Evolutionary conservation across 2,797 vertebrate species (phyloP), one percentile per base, ranked within the genome.

Genomic region (Eulemur mongoz): DNA sequence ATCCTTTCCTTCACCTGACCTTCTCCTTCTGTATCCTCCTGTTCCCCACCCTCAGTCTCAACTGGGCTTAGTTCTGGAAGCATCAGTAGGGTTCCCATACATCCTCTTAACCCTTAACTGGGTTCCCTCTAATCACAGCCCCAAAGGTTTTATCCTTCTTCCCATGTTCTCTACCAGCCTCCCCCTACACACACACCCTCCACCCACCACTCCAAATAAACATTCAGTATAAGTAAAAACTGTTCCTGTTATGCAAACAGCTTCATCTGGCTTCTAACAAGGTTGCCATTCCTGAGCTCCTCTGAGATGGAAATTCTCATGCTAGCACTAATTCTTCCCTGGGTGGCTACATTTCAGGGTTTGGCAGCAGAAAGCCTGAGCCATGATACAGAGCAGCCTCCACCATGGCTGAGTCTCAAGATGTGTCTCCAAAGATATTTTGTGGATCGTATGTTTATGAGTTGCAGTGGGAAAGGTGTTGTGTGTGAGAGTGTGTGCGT

Each of bases 1-100:
- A 70, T 70, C 81, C 59, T 91, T 81, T 69, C 65, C 83, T 89
- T 54, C 78, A n/a, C 54, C 14, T 91, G 87, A 94, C 87, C 84
- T 59, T 94, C 82, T 70, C 75, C 50, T 80, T 81, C 38, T 30
- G 43, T 11, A 69, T 54, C 86, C 15, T 80, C 78, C 48, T 6
- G 6, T 87, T 48, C 54, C 25, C 35, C 43, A 81, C 65, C 69
- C 4, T 75, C 78, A 22, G 2, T 57, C 69, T 93, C 76, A 72
- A 63, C 76, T 32, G 7, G 27, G 76, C 32, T 84, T 30, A 38
- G 20, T 25, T 87, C 72, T 80, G 40, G 61, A 93, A 72, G 52
- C 48, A 73, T 79, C 73, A 17, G 14, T 22, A 45, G 23, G 13
- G 52, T 84, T 61, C 50, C 50, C 25, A 35, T 17, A 40, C 30